Evolutionary conservation across 2,113 vertebrate species (phyloP).

Genomic region (Phocoena sinus): DNA sequence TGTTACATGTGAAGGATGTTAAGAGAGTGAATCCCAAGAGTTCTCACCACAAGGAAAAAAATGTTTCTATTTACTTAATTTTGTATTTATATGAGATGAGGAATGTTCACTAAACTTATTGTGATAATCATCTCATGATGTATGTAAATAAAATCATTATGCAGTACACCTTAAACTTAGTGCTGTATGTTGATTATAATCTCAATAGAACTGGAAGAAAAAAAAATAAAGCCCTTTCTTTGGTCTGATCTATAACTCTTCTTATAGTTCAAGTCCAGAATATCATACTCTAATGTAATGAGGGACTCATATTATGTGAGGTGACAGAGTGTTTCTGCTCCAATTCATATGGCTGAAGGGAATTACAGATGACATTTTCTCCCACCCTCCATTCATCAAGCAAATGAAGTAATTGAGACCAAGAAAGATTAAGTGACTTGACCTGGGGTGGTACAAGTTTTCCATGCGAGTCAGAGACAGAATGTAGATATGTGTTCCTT

Average conservation of each 20-base stretch:
- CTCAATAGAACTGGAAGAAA: not conserved
- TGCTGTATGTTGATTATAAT: not conserved
- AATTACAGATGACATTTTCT: not conserved
- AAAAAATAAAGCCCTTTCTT: not conserved
- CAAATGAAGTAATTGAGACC: not conserved
- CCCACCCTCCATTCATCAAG: not conserved
- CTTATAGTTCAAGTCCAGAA: not conserved
- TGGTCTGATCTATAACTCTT: not conserved
- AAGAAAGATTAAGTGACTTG: not conserved
- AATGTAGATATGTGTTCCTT: not conserved
- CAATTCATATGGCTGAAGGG: not conserved
- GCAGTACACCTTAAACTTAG: not conserved
- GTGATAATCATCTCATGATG: not conserved
- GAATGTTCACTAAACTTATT: not conserved
- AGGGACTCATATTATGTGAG: not conserved
- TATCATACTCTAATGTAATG: not conserved
- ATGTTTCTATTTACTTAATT: not conserved
- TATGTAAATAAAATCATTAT: not conserved
- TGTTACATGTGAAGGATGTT: not conserved
- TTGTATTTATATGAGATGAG: not conserved
- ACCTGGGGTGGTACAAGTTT: not conserved
- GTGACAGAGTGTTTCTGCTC: not conserved
- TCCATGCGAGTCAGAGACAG: not conserved
- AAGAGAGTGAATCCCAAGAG: not conserved
- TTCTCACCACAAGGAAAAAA: not conserved